Conservation (phyloP, 2,888 invertebrate genomes). For the Agriopis marginaria region DNA sequence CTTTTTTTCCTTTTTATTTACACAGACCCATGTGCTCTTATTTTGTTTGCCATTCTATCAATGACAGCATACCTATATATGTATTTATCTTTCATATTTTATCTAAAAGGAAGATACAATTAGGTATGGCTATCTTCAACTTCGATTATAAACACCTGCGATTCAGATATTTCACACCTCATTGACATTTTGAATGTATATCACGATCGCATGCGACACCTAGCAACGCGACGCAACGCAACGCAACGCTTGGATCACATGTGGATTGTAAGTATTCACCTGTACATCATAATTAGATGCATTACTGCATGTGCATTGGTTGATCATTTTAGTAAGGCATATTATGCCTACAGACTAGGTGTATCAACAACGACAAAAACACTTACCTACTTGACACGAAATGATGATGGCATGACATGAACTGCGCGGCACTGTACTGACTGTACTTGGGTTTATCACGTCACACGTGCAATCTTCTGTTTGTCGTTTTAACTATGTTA, state of each 20-base stretch:
- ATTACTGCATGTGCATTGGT: no score
- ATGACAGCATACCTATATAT: neutral
- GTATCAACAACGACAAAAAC: no score
- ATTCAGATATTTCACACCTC: constrained; percentile 3
- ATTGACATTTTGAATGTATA: neutral
- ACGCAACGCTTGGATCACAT: neutral
- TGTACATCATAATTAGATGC: neutral
- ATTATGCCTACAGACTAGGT: neutral
- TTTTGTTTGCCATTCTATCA: constrained; percentile 8
- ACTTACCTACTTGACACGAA: no score
- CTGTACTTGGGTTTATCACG: no score
- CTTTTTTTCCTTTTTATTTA: constrained; percentile 46
- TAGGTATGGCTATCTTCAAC: neutral
- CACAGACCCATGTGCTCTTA: constrained; percentile 60
- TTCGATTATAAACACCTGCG: neutral
- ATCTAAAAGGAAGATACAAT: neutral
- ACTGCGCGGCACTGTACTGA: no score
- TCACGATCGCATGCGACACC: constrained; percentile 2
- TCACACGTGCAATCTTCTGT: no score
- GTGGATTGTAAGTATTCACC: constrained; percentile 15
- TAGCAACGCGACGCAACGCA: neutral
- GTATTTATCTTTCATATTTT: neutral
- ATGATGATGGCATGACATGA: no score
- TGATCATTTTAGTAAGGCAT: neutral
- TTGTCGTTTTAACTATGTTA: no score